A percentile compares a stretch with the other conserved stretches of the same genome.
phyloP scores from a whole-genome alignment of 2,797 vertebrate genomes.

The Allobates femoralis region DNA sequence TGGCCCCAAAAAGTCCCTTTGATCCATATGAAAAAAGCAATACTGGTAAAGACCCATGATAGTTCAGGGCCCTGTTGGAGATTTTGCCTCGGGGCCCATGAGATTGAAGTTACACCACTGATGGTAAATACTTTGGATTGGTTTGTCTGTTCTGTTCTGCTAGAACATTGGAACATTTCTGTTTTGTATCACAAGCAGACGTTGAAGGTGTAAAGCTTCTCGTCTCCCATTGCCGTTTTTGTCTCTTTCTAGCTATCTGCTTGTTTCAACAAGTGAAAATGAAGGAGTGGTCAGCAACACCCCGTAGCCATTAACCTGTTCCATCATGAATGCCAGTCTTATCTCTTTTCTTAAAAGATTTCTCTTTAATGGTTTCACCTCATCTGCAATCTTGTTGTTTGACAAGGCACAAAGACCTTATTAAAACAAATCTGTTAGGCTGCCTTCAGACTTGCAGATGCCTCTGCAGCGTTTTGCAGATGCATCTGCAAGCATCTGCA shows the following conservation, averaged over 20 bases:
- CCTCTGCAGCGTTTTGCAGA: too few relatives aligned
- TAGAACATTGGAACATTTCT: neutral
- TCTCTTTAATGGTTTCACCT: neutral
- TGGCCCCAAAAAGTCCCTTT: too few relatives aligned
- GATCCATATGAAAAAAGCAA: too few relatives aligned
- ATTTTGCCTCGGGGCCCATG: too few relatives aligned
- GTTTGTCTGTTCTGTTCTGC: neutral
- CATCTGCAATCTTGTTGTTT: neutral
- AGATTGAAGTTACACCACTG: too few relatives aligned
- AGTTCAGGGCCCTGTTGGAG: too few relatives aligned
- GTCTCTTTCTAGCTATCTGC: neutral
- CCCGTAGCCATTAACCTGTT: slow-evolving; percentile 1
- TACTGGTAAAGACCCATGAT: too few relatives aligned
- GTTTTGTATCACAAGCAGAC: neutral
- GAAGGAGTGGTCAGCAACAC: neutral
- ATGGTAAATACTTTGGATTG: neutral
- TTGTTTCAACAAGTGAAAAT: slow-evolving; percentile 8
- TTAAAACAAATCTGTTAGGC: too few relatives aligned
- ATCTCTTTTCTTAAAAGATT: neutral
- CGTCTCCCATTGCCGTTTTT: neutral
- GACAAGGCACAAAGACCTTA: neutral
- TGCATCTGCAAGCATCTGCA: too few relatives aligned
- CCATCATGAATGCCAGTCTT: neutral
- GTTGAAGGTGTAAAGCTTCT: neutral
- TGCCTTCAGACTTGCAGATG: too few relatives aligned